Evolutionary conservation across 1,140 invertebrate species (phyloP).

Genomic region (Bombus superbus): DNA sequence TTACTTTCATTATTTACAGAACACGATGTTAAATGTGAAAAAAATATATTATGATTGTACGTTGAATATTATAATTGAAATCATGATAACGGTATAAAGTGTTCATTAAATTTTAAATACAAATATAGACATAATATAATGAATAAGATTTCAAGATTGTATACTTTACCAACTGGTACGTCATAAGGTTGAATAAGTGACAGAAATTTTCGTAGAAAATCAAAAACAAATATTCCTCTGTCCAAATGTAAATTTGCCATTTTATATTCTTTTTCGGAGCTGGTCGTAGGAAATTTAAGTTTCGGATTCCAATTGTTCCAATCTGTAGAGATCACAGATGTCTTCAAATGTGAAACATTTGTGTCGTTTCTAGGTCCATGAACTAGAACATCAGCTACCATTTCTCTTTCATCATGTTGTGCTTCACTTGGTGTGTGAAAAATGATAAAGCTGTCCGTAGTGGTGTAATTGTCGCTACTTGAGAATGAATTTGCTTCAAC

Average conservation of each 20-base stretch:
- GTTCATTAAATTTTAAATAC: too few relatives aligned
- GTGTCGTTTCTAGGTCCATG: constrained; percentile 60
- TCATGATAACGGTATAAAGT: too few relatives aligned
- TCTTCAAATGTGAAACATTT: constrained; percentile 75
- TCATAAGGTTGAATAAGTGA: constrained; percentile 84
- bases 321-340: constrained; percentile 53
- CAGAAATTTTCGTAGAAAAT: constrained; percentile 83
- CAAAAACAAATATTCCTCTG: constrained; percentile 82
- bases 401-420: constrained; percentile 22
- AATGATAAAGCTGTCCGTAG: constrained; percentile 68
- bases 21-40: too few relatives aligned
- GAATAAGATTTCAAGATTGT: not conserved
- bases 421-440: constrained; percentile 59
- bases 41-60: too few relatives aligned
- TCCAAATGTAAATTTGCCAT: constrained; percentile 83
- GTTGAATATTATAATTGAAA: too few relatives aligned
- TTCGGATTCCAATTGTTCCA: constrained; percentile 70
- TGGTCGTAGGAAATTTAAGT: constrained; percentile 76
- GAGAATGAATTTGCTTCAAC: constrained; percentile 55
- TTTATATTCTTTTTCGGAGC: constrained; percentile 76
- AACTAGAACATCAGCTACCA: constrained; percentile 27
- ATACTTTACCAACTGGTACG: constrained; percentile 81
- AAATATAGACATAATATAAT: not conserved
- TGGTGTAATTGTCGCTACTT: constrained; percentile 67
- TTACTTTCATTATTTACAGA: too few relatives aligned